A percentile compares a stretch with the other conserved stretches of the same genome.
Conservation (phyloP, 1,140 invertebrate genomes). For the Drosophila repleta region DNA sequence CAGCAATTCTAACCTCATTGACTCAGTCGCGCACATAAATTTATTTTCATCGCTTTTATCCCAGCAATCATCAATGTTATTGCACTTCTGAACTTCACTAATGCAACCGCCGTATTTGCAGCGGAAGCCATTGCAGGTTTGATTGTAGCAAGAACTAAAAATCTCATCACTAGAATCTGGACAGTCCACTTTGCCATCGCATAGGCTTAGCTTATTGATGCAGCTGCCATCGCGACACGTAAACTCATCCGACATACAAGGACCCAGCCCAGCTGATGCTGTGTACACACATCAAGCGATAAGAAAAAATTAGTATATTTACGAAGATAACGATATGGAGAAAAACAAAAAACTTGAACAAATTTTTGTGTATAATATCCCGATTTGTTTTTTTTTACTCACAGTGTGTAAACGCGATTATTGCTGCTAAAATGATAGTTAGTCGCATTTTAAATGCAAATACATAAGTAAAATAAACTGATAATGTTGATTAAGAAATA, state of each 20-base stretch:
- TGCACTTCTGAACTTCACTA: not conserved
- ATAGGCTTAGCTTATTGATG: not conserved
- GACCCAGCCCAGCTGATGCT: not conserved
- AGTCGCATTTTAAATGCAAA: too few species aligned
- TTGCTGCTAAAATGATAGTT: too few species aligned
- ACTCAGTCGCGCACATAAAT: slow-evolving; percentile 6
- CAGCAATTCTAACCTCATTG: not conserved
- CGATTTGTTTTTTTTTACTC: too few species aligned
- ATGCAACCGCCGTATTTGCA: slow-evolving; percentile 51
- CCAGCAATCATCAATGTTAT: slow-evolving; percentile 22
- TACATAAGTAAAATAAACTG: too few species aligned
- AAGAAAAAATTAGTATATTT: too few species aligned
- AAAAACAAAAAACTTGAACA: too few species aligned
- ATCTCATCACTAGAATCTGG: slow-evolving; percentile 88
- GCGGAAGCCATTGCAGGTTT: slow-evolving; percentile 13
- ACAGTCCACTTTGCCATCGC: slow-evolving; percentile 85
- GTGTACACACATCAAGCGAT: too few species aligned
- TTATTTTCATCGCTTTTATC: slow-evolving; percentile 43
- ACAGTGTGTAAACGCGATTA: too few species aligned
- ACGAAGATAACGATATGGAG: too few species aligned
- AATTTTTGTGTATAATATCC: too few species aligned
- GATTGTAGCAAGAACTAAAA: slow-evolving; percentile 19
- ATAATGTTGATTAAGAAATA: too few species aligned
- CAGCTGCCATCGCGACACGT: not conserved
- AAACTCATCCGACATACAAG: not conserved